These are phyloP conservation scores for Candoia aspera DNA, from an alignment of 2,113 vertebrate species.

Conservation along the genomic window DNA sequence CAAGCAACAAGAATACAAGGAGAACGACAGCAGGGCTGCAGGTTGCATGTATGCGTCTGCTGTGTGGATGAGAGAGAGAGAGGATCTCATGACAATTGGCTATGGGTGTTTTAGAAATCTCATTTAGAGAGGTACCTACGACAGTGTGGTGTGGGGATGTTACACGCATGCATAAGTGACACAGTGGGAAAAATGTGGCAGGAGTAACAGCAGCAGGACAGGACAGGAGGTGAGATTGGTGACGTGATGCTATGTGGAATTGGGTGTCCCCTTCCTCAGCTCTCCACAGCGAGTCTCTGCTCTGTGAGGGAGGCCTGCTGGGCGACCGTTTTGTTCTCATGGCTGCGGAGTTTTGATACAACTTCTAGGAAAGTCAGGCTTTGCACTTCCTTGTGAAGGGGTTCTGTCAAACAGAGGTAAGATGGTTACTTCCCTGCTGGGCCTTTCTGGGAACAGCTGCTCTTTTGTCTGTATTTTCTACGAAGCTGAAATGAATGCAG, in stretches of 20 bases:
- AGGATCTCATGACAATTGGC: conserved; percentile 77
- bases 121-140: conserved; percentile 73
- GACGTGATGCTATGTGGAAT: conserved; percentile 58
- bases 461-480: conserved; percentile 1
- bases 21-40: conserved; percentile 73
- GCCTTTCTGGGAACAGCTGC: background rate
- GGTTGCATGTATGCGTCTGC: conserved; percentile 49
- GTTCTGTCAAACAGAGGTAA: conserved; percentile 71
- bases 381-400: conserved; percentile 90
- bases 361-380: conserved; percentile 91
- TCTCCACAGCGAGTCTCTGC: conserved; percentile 94
- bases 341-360: conserved; percentile 91
- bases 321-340: conserved; percentile 97
- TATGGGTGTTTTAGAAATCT: conserved; percentile 83
- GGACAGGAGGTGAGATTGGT: conserved; percentile 72
- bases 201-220: conserved; percentile 47
- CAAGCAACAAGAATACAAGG: conserved; percentile 83
- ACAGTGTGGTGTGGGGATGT: conserved; percentile 74
- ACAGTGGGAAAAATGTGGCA: conserved; percentile 69
- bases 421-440: conserved; percentile 1
- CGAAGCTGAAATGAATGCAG: background rate
- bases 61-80: background rate
- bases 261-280: conserved; percentile 82
- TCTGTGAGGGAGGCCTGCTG: conserved; percentile 98
- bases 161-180: conserved; percentile 85